A percentile compares a stretch with the other conserved stretches of the same genome.
These are phyloP conservation scores for Bujurquina vittata DNA, from an alignment of 2,113 vertebrate genomes.

Conservation along the genomic window DNA sequence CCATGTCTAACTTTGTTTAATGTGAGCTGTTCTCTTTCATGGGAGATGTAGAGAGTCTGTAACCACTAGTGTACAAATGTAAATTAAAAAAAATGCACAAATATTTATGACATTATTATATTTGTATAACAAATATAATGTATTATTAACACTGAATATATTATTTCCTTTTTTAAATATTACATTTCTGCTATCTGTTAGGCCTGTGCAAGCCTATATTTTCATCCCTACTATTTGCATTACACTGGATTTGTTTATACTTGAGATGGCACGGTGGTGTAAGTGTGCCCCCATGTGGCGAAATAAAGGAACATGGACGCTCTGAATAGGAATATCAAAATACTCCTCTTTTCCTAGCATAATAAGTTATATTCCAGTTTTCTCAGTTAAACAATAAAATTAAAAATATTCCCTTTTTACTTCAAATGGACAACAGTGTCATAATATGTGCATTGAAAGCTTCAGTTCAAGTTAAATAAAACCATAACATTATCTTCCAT, in stretches of 20 bases:
- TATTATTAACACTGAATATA: background rate
- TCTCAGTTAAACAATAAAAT: background rate
- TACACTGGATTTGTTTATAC: background rate
- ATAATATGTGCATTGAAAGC: background rate
- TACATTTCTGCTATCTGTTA: background rate
- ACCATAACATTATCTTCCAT: background rate
- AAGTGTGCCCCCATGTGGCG: constrained; percentile 31
- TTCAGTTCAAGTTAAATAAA: too few relatives aligned
- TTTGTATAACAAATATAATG: background rate
- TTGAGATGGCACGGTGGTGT: background rate
- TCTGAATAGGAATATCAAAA: background rate
- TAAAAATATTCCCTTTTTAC: background rate
- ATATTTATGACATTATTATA: background rate
- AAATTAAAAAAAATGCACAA: background rate
- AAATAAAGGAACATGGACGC: background rate
- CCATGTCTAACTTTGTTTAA: too few relatives aligned
- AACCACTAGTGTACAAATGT: background rate
- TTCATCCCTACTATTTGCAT: background rate
- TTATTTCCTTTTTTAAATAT: background rate
- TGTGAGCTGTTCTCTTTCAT: too few relatives aligned
- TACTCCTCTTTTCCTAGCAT: background rate
- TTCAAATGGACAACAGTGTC: background rate
- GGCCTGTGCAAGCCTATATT: background rate
- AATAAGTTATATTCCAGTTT: background rate
- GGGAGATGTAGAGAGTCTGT: background rate